Evolutionary conservation across 2,888 invertebrate species (phyloP), one percentile per base, ranked within the genome.

Genomic region (Heliothis peltigera): DNA sequence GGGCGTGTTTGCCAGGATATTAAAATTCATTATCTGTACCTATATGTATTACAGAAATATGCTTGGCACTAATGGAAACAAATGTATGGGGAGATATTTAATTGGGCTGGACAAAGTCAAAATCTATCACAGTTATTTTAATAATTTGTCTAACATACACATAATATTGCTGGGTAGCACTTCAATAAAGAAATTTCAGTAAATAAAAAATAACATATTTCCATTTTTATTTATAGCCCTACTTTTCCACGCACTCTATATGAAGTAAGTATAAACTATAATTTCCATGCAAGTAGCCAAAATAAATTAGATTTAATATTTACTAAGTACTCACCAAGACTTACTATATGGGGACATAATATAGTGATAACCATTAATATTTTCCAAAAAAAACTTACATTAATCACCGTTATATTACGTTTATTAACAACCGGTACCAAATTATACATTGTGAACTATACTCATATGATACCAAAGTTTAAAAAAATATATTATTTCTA

Each of bases 1-100:
- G 77, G 94, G 94, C 93, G 94, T 94, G 91, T 77, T 77, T 49
- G 35, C 44, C 19, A 64, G 70, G 64, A 71, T 70, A 80, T 84
- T 84, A 80, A 84, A 84, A 84, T 78, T 82, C 66, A 80, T 78
- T 78, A 64, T 54, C 67, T 73, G 65, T 71, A n/a, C n/a, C n/a
- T n/a, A 76, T 70, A 76, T 79, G 61, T 74, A 71, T 70, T 66
- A 55, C 51, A 58, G 56, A 19, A 65, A 64, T 56, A 62, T 51
- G 47, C 17, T 64, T 28, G 43, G 21, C 35, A 57, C 32, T n/a
- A 7, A 18, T 48, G 44, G 21, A 44, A 19, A 15, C 48, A 42
- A 35, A 15, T 61, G 55, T 21, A 25, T 46, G 32, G 8, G 43
- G 21, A 49, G 32, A 25, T 4, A 12, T 47, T 63, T 60, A 18